Evolutionary conservation across 30 jellyfish, hydroid and myxozoan species (phyloP), one percentile per base, ranked within the genome.

Genomic region (Morbakka virulenta): DNA sequence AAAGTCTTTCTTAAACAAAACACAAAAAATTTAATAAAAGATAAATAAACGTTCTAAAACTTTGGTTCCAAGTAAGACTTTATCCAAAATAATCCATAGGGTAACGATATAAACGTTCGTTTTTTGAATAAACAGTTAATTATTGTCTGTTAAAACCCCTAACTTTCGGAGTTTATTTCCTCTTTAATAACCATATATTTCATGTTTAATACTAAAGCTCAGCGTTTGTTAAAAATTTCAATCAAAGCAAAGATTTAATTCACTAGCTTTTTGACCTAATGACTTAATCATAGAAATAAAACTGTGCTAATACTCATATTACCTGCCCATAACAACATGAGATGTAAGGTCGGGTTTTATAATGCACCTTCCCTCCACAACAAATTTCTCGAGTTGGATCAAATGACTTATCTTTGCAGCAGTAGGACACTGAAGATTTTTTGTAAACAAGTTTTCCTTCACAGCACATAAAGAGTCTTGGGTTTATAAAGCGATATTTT

Each of bases 291-390:
- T 11, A 57, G 71, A 13, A 6, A 21, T 4, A 4, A 57, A 11
- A 13, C 26, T 4, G 9, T 57, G 26, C 4, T 21, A 28, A 22
- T 4, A 68, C 13, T 17, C 30, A 41, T 28, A 13, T 1, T 62
- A 84, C 95, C 89, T 84, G 28, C 69, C 72, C 67, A 1, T 64
- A 74, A 24, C 95, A 84, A 53, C 95, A 84, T 13, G 88, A 13
- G 12, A 66, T n/a, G 48, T 75, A 62, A 31, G 82, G 17, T 50
- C 73, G 85, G 22, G 28, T 27, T 61, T 84, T 91, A 34, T 33
- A 62, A 32, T 31, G 32, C n/a, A 80, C 88, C 62, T 74, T 69
- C 0, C 86, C 81, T 0, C 98, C 98, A 82, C 98, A 91, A 50
- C 98, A 91, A 2, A 80, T 50, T 33, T 91, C 96, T 25, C 41